These are phyloP conservation scores for Apis dorsata DNA, from an alignment of 1,140 invertebrate species.

Conservation along the genomic window DNA sequence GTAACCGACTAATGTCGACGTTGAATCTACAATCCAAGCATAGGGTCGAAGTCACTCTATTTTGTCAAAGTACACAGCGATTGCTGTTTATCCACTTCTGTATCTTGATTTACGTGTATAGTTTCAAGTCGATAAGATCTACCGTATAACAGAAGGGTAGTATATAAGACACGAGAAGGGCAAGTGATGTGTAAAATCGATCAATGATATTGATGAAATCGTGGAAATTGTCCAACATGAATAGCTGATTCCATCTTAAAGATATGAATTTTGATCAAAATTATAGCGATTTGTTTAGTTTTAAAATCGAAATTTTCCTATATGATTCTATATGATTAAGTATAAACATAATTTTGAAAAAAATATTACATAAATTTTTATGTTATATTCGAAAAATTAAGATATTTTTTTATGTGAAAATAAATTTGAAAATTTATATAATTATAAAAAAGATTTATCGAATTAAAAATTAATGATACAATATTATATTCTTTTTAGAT, in stretches of 20 bases:
- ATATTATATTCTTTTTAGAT: too few relatives aligned
- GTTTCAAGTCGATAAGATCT: conserved; percentile 57
- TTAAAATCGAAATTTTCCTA: background rate
- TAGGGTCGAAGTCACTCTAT: conserved; percentile 38
- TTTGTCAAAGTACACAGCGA: conserved; percentile 48
- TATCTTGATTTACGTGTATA: conserved; percentile 62
- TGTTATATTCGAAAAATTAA: background rate
- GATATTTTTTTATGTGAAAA: background rate
- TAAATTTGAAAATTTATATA: background rate
- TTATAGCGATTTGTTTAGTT: background rate
- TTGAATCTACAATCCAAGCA: conserved; percentile 26
- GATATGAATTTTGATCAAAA: background rate
- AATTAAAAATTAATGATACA: too few relatives aligned
- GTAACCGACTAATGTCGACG: conserved; percentile 16
- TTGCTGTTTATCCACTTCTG: conserved; percentile 42
- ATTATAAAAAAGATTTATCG: background rate
- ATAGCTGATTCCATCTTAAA: background rate
- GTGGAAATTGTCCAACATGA: background rate
- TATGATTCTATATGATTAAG: too few relatives aligned
- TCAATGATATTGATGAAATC: conserved; percentile 9
- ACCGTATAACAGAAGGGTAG: conserved; percentile 11
- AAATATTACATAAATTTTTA: too few relatives aligned
- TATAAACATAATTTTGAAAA: too few relatives aligned
- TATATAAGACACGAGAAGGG: conserved; percentile 1
- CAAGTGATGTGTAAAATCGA: conserved; percentile 38